Conservation (phyloP, 1,140 invertebrate genomes). For the Trichomalopsis sarcophagae region DNA sequence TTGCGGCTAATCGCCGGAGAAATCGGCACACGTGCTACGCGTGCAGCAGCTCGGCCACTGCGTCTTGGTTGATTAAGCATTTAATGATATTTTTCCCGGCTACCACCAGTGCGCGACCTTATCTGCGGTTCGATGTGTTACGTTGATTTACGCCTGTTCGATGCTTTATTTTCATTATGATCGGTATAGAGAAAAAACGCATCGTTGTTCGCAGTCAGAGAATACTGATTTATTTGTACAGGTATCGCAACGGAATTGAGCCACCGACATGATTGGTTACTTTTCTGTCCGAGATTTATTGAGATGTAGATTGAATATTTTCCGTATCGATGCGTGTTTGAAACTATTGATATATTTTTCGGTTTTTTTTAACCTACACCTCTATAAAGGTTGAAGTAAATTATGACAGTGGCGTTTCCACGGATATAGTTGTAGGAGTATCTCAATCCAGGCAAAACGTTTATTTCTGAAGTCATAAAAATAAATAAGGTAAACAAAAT, state of each 20-base stretch:
- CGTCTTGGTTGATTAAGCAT: not conserved
- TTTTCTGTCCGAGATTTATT: conserved; percentile 17
- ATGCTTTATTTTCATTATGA: conserved; percentile 19
- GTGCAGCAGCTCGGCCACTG: too few species aligned
- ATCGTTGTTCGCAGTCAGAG: not conserved
- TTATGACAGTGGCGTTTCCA: not conserved
- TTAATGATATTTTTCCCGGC: not conserved
- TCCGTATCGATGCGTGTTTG: not conserved
- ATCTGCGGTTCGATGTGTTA: not conserved
- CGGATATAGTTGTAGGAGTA: not conserved
- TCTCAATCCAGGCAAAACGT: not conserved
- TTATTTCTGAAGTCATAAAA: not conserved
- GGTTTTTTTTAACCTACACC: too few species aligned
- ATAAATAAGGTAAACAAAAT: not conserved
- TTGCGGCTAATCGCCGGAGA: conserved; percentile 8
- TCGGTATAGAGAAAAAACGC: not conserved
- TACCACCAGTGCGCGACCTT: not conserved
- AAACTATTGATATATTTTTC: not conserved
- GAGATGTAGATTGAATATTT: conserved; percentile 2
- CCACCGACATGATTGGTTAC: not conserved
- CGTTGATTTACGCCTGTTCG: conserved; percentile 4
- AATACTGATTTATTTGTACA: conserved; percentile 20
- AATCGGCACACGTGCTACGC: not conserved
- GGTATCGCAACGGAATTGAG: not conserved
- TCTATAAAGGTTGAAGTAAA: not conserved